Evolutionary conservation across 2,888 invertebrate species (phyloP).

Genomic region (Copidosoma aretas): DNA sequence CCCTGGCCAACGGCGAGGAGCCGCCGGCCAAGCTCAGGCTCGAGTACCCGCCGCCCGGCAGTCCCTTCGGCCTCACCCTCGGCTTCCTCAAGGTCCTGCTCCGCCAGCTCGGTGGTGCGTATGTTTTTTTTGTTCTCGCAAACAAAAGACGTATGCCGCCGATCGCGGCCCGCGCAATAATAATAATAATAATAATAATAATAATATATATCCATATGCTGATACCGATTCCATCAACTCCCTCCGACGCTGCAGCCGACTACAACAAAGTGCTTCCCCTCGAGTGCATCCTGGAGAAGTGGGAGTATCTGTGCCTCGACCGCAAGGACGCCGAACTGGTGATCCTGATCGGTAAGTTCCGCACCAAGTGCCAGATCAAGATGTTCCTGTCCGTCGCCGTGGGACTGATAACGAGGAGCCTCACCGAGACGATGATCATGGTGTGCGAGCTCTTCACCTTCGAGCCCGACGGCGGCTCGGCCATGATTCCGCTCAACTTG

Average conservation of each 20-base stretch:
- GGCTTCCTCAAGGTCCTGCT: slow-evolving; percentile 81
- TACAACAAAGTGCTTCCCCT: slow-evolving; percentile 55
- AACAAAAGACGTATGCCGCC: no score
- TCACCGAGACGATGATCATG: slow-evolving; percentile 79
- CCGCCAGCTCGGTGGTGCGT: slow-evolving; percentile 71
- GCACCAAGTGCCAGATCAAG: slow-evolving; percentile 72
- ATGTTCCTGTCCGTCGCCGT: slow-evolving; percentile 79
- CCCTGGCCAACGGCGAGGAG: slow-evolving; percentile 76
- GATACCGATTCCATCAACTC: no score
- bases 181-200: no score
- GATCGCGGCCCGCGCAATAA: no score
- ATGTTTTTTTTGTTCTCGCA: background rate
- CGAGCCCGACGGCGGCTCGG: slow-evolving; percentile 84
- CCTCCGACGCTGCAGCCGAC: slow-evolving; percentile 45
- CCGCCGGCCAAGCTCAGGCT: slow-evolving; percentile 82
- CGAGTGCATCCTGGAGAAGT: slow-evolving; percentile 64
- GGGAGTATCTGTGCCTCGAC: slow-evolving; percentile 73
- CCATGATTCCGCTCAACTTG: slow-evolving; percentile 72
- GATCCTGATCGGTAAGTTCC: slow-evolving; percentile 75
- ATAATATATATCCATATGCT: background rate
- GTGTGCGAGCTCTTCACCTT: slow-evolving; percentile 82
- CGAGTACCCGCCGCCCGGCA: slow-evolving; percentile 75
- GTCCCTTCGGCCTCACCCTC: slow-evolving; percentile 77
- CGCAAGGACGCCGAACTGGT: slow-evolving; percentile 72
- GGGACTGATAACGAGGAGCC: slow-evolving; percentile 73